phyloP scores from a whole-genome alignment of 2,888 invertebrate species.

The Drosophila atripex region DNA sequence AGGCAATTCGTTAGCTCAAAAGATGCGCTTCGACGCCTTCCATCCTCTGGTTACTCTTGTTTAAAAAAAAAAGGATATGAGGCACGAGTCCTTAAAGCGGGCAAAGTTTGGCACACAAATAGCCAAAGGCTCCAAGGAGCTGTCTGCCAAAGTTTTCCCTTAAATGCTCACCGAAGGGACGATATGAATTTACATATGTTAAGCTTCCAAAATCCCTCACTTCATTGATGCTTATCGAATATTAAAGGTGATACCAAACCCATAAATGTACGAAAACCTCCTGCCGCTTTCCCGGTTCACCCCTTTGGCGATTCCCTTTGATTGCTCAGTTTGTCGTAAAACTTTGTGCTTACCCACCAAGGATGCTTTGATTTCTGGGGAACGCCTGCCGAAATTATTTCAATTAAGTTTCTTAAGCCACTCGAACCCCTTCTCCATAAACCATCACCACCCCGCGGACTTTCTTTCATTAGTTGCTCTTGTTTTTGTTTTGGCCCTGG shows the following conservation, averaged over 20 bases:
- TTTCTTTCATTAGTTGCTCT: slow-evolving; percentile 70
- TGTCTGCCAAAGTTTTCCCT: slow-evolving; percentile 41
- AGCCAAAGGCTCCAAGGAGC: slow-evolving; percentile 47
- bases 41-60: background rate
- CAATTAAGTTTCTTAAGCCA: slow-evolving; percentile 72
- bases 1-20: slow-evolving; percentile 63
- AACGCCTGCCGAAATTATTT: slow-evolving; percentile 65
- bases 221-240: slow-evolving; percentile 42
- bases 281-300: background rate
- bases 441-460: slow-evolving; percentile 24
- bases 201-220: slow-evolving; percentile 2
- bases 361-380: slow-evolving; percentile 19
- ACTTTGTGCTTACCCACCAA: slow-evolving; percentile 40
- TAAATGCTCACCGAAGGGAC: slow-evolving; percentile 3
- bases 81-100: slow-evolving; percentile 2
- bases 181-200: slow-evolving; percentile 29
- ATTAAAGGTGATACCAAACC: slow-evolving; percentile 37
- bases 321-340: slow-evolving; percentile 63
- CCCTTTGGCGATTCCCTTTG: slow-evolving; percentile 50
- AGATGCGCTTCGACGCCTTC: slow-evolving; percentile 58
- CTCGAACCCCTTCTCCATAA: slow-evolving; percentile 1
- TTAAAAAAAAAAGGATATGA: background rate
- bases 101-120: slow-evolving; percentile 54
- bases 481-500: slow-evolving; percentile 59
- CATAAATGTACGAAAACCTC: slow-evolving; percentile 6